Evolutionary conservation across 2,113 vertebrate genomes (phyloP), one percentile per base, ranked within the genome.

Genomic region (Gasterosteus aculeatus): DNA sequence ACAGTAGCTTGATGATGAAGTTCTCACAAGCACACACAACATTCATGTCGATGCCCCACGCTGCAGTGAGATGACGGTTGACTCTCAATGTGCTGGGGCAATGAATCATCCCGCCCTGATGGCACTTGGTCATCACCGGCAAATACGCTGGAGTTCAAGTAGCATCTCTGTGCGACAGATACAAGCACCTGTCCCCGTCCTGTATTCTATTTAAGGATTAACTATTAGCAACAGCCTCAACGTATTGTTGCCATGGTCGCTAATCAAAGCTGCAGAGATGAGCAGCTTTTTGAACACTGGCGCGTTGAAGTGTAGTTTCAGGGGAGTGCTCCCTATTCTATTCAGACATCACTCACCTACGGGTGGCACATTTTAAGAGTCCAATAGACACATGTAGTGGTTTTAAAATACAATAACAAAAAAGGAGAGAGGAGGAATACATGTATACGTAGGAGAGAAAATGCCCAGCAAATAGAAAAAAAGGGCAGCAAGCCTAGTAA

Each of bases 31-130:
- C 77, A 77, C 51, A 78, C 44, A 72, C 31, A 56, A 54, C 69
- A 49, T 69, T 74, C 68, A 80, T 67, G 84, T 75, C 31, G 51
- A 75, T 29, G 53, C 38, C 39, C 5, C 41, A 65, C 2, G 0
- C 60, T 85, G 75, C 58, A 82, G 7, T 41, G 12, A 75, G 85
- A 88, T 85, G 61, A 88, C 72, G 77, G 82, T 46, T 42, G 84
- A 49, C 53, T 42, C 57, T 84, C 77, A n/a, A 62, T 47, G 78
- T 26, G 14, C 73, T 22, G 42, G 4, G 56, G 62, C 12, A 54
- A 74, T 85, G 65, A 87, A 69, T 89, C 77, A 83, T 72, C 70
- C 72, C 62, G 38, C 41, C 42, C 26, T 51, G 63, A 15, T 2
- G 64, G 46, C 33, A 61, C 64, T 41, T 46, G 75, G 33, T 65